Conservation (phyloP, 2,113 vertebrate genomes). For the Caloenas nicobarica region DNA sequence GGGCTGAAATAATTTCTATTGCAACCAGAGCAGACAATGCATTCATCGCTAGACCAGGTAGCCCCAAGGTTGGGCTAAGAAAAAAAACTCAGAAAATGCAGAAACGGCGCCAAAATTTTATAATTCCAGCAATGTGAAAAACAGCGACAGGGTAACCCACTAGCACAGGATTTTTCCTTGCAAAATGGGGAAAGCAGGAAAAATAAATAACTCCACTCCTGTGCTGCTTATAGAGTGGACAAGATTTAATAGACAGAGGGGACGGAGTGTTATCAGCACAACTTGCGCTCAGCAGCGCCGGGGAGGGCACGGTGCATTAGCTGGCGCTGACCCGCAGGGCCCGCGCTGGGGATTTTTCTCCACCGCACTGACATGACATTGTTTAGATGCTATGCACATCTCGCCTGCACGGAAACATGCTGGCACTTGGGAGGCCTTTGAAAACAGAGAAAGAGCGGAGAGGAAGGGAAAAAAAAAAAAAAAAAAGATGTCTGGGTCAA, state of each 20-base stretch:
- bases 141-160: rapidly evolving
- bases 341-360: conserved; percentile 51
- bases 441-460: conserved; percentile 35
- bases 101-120: not conserved
- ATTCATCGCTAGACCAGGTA: not conserved
- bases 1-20: not conserved
- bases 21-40: not conserved
- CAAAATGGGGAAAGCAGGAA: not conserved
- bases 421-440: conserved; percentile 55
- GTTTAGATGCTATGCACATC: conserved; percentile 71
- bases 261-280: conserved; percentile 11
- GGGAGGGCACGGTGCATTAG: conserved; percentile 46
- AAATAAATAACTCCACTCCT: not conserved
- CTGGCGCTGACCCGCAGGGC: conserved; percentile 36
- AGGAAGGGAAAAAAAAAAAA: not conserved
- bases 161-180: not conserved
- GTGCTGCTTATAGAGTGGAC: not conserved
- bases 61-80: not conserved
- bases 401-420: conserved; percentile 58
- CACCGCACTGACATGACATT: conserved; percentile 28
- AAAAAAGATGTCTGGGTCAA: conserved; percentile 51
- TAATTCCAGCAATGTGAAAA: rapidly evolving
- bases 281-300: not conserved
- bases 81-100: not conserved
- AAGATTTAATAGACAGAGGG: conserved; percentile 59